Evolutionary conservation across 1,140 invertebrate species (phyloP).

Genomic region (Patella vulgata): DNA sequence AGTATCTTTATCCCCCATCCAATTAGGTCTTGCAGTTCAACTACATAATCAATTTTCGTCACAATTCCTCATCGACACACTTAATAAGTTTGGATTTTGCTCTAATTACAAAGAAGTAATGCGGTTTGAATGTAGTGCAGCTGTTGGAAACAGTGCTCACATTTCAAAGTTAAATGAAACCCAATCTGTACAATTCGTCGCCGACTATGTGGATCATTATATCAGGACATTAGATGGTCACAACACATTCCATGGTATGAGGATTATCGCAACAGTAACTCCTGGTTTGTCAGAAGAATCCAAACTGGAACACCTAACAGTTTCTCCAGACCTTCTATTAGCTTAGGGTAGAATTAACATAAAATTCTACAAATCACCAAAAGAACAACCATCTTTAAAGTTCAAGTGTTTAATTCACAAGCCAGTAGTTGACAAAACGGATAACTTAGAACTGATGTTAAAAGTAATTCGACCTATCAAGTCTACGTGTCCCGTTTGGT

Average conservation of each 20-base stretch:
- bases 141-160: background rate
- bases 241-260: slow-evolving; percentile 41
- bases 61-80: slow-evolving; percentile 35
- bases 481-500: slow-evolving; percentile 11
- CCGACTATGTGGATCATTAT: slow-evolving; percentile 40
- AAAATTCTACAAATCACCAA: background rate
- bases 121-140: slow-evolving; percentile 27
- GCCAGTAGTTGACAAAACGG: background rate
- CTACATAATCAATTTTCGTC: slow-evolving; percentile 44
- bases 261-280: slow-evolving; percentile 33
- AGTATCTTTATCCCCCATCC: slow-evolving; percentile 42
- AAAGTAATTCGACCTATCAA: slow-evolving; percentile 4
- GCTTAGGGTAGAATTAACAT: too few species aligned
- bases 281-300: slow-evolving; percentile 1
- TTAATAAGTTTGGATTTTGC: slow-evolving; percentile 38
- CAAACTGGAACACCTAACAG: background rate
- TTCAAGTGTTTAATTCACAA: background rate
- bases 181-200: slow-evolving; percentile 23
- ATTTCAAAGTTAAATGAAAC: background rate
- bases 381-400: background rate
- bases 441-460: slow-evolving; percentile 7
- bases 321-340: slow-evolving; percentile 1
- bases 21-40: slow-evolving; percentile 43
- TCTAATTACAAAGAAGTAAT: slow-evolving; percentile 40
- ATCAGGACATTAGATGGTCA: slow-evolving; percentile 25